These are phyloP conservation scores for Pithys albifrons DNA, from an alignment of 2,113 vertebrate genomes.

Conservation along the genomic window DNA sequence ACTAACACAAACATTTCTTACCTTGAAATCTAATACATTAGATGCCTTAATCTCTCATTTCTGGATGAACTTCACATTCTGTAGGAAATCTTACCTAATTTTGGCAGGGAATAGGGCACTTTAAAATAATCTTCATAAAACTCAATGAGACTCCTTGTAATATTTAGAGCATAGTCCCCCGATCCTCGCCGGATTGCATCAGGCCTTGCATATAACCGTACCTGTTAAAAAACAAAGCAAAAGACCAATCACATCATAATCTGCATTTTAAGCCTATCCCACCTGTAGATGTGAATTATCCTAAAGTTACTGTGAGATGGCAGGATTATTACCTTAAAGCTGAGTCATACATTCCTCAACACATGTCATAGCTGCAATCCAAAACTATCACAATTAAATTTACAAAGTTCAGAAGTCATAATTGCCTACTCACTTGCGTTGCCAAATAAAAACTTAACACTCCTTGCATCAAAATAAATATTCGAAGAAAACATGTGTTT, in stretches of 20 bases:
- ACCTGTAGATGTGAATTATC: background rate
- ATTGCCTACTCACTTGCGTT: background rate
- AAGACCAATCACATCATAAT: constrained; percentile 42
- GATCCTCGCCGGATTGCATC: constrained; percentile 94
- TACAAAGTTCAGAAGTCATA: constrained; percentile 45
- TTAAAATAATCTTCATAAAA: constrained; percentile 99
- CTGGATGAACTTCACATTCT: background rate
- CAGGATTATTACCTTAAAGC: background rate
- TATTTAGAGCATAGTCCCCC: constrained; percentile 94
- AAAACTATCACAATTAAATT: constrained; percentile 49
- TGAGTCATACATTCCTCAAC: background rate
- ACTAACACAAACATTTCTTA: background rate
- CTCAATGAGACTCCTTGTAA: constrained; percentile 93
- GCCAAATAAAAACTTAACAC: constrained; percentile 54
- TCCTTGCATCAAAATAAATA: constrained; percentile 70
- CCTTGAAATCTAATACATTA: background rate
- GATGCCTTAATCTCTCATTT: background rate
- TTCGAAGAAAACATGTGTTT: constrained; percentile 72
- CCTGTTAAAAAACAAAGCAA: constrained; percentile 76
- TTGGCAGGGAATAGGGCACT: constrained; percentile 97
- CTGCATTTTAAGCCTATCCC: background rate
- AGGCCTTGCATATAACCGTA: constrained; percentile 92
- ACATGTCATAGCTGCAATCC: background rate
- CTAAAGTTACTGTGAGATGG: background rate
- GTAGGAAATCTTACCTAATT: constrained; percentile 88